Evolutionary conservation across 2,113 vertebrate species (phyloP), one percentile per base, ranked within the genome.

Genomic region (Tragelaphus imberbis): DNA sequence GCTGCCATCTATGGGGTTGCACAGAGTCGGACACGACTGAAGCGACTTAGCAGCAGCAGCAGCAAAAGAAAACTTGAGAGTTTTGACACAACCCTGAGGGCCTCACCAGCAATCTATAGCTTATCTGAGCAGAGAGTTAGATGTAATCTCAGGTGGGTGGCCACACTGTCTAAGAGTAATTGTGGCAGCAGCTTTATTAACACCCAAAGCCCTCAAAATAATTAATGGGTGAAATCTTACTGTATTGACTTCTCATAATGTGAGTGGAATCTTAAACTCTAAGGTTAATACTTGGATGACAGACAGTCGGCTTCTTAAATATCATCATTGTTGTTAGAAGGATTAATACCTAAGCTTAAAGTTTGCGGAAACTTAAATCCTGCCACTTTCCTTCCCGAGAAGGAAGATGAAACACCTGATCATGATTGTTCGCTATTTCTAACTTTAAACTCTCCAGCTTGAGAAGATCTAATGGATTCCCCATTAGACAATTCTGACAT

Each of bases 151-250:
- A 65, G 30, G 33, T 19, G 33, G 63, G 15, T n/a, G 63, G 63
- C 63, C 33, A n/a, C 63, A 65, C 33, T n/a, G 63, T 65, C 63
- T 65, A 17, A n/a, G 63, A n/a, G 61, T 63, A 63, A n/a, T 65
- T 65, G 33, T 0, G 1, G 30, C 63, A 65, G 63, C 0, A 0
- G 16, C 7, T 65, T n/a, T 65, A 65, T n/a, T 65, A 65, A 65
- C 63, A 65, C 33, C 63, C 0, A 0, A 65, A n/a, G 63, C 63
- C 63, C 63, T 65, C 33, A n/a, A 19, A 65, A n/a, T 65, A 65
- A 65, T 65, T 65, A 65, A 65, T 9, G 33, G 63, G 30, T 0
- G 1, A 65, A 65, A 65, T 65, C 63, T 65, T 65, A 65, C 63
- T n/a, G 30, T 17, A n/a, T 33, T n/a, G 63, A 65, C 33, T 19